Percentiles rank a stretch among this genome's conserved stretches.
phyloP scores from a whole-genome alignment of 2,797 vertebrate species.

The Enteromius mattozi region DNA sequence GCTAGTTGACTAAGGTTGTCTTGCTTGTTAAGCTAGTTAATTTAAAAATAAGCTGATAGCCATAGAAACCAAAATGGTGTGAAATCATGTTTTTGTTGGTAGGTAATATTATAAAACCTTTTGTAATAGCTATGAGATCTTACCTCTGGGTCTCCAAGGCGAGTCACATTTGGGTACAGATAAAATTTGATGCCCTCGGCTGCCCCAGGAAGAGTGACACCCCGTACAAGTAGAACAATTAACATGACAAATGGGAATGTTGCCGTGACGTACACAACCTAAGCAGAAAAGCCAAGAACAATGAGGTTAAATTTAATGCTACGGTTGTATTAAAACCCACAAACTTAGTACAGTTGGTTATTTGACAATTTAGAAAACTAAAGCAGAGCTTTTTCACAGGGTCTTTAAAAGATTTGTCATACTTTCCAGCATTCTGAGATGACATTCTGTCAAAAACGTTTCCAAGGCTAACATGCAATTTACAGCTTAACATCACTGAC shows the following conservation, averaged over 20 bases:
- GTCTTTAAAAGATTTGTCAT: background rate
- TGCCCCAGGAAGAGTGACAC: conserved; percentile 94
- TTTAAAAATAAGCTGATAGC: background rate
- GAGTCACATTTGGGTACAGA: conserved; percentile 91
- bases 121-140: conserved; percentile 46
- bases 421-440: conserved; percentile 14
- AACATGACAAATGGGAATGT: conserved; percentile 98
- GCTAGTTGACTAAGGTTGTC: background rate
- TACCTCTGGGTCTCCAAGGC: conserved; percentile 95
- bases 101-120: background rate
- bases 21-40: background rate
- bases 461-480: conserved; percentile 25
- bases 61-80: background rate
- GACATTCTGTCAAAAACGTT: background rate
- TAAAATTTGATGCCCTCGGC: conserved; percentile 95
- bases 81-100: background rate
- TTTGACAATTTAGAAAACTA: background rate
- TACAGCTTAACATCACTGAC: conserved; percentile 6
- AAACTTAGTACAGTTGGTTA: background rate
- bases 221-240: conserved; percentile 91
- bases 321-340: background rate
- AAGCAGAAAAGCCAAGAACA: conserved; percentile 14
- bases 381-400: background rate
- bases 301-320: background rate
- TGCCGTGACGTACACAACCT: conserved; percentile 98